Percentiles rank a stretch among this genome's conserved stretches.
phyloP scores from a whole-genome alignment of 2,113 vertebrate genomes.

The Callopanchax toddi region DNA sequence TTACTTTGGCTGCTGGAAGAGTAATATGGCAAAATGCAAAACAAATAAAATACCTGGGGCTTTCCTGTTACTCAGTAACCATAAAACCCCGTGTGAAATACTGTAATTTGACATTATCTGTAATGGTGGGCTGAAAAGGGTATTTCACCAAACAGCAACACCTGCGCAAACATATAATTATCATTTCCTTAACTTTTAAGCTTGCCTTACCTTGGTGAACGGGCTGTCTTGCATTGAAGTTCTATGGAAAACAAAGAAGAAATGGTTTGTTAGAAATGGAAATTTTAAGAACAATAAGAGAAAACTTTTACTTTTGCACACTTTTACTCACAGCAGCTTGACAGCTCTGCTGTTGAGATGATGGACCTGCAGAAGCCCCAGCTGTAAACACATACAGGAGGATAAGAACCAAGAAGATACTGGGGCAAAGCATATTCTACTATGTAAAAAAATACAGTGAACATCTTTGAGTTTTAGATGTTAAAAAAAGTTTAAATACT shows the following conservation, averaged over 20 bases:
- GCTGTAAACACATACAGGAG: slow-evolving; percentile 21
- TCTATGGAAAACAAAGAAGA: neutral
- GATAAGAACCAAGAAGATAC: too few relatives aligned
- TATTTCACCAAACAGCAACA: neutral
- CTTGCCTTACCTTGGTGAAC: slow-evolving; percentile 35
- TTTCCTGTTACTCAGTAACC: slow-evolving; percentile 7
- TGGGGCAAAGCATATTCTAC: too few relatives aligned
- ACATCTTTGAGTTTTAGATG: too few relatives aligned
- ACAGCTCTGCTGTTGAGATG: slow-evolving; percentile 6
- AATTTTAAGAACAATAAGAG: neutral
- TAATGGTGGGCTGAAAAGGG: neutral
- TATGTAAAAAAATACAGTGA: too few relatives aligned
- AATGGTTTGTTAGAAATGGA: neutral
- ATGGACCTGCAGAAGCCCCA: neutral
- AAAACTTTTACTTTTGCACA: neutral
- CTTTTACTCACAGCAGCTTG: slow-evolving; percentile 49
- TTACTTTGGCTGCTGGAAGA: slow-evolving; percentile 27
- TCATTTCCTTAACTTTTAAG: neutral
- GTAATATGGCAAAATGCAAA: neutral
- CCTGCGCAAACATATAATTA: neutral
- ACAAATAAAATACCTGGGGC: slow-evolving; percentile 6
- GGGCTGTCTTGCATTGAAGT: neutral
- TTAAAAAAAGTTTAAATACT: too few relatives aligned
- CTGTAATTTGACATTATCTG: neutral
- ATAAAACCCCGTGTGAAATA: neutral